phyloP scores from a whole-genome alignment of 2,113 vertebrate genomes.

The Prionailurus bengalensis region DNA sequence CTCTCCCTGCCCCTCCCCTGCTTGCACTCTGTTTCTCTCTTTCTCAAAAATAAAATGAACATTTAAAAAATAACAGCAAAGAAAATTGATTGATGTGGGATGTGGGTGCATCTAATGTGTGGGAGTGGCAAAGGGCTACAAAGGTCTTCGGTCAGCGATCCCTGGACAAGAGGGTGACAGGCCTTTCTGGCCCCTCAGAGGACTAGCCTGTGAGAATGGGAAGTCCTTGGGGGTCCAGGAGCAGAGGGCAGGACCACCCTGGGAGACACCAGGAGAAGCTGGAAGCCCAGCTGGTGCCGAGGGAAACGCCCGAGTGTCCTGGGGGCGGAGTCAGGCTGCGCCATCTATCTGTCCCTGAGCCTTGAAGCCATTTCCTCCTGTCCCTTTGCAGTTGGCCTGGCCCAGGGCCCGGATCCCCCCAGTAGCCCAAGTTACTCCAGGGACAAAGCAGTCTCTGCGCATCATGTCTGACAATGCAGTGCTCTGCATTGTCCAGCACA shows the following conservation, averaged over 20 bases:
- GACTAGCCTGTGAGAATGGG: neutral
- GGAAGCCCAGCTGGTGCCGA: no score
- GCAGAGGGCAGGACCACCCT: neutral
- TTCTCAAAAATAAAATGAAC: no score
- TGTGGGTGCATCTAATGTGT: rapidly evolving
- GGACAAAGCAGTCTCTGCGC: rapidly evolving
- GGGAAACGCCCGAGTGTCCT: no score
- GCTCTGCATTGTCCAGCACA: rapidly evolving
- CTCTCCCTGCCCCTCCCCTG: no score
- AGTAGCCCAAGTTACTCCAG: neutral
- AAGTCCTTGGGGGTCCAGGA: neutral
- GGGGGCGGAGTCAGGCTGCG: neutral
- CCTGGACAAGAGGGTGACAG: neutral
- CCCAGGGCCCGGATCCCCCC: rapidly evolving
- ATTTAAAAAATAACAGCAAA: neutral
- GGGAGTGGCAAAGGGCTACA: neutral
- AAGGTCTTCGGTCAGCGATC: neutral
- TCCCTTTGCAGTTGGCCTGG: neutral
- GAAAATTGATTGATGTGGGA: rapidly evolving
- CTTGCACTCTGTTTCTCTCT: no score
- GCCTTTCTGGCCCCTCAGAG: neutral
- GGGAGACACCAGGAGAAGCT: neutral
- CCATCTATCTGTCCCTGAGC: neutral
- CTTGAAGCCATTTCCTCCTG: neutral
- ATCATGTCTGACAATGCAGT: neutral